Conservation (phyloP, 2,888 invertebrate species). For the Drosophila diplacantha region DNA sequence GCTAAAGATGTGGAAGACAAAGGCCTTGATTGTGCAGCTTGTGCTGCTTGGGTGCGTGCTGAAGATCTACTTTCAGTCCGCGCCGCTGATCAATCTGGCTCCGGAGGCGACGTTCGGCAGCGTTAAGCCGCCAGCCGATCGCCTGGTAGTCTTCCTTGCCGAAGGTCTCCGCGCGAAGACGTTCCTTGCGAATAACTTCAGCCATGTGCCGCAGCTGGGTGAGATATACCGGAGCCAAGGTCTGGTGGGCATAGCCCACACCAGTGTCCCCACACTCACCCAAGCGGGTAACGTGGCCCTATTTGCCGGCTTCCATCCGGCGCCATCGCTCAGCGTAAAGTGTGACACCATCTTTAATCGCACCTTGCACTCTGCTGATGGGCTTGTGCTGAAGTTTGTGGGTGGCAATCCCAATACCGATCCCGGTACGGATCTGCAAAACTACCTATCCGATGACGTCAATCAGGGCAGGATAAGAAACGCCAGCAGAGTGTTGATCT, state of each 20-base stretch:
- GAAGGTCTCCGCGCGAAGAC: conserved; percentile 96
- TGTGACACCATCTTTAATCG: conserved; percentile 98
- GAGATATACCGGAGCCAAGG: conserved; percentile 63
- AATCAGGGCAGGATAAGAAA: not conserved
- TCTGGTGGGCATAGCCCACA: conserved; percentile 87
- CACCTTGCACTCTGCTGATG: conserved; percentile 70
- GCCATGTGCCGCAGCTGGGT: conserved; percentile 61
- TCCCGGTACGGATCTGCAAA: not conserved
- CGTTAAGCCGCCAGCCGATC: conserved; percentile 80
- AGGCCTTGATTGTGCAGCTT: conserved; percentile 82
- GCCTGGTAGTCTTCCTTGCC: conserved; percentile 92
- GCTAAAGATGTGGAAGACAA: conserved; percentile 71
- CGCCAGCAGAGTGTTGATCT: conserved; percentile 80
- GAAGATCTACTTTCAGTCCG: conserved; percentile 94
- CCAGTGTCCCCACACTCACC: conserved; percentile 96
- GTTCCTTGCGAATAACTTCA: conserved; percentile 79
- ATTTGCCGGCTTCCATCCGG: conserved; percentile 93
- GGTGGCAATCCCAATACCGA: not conserved
- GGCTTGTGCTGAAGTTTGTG: not conserved
- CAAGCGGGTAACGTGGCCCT: conserved; percentile 98
- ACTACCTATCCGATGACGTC: not conserved
- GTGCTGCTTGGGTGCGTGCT: conserved; percentile 89
- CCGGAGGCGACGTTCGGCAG: conserved; percentile 51
- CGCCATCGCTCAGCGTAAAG: conserved; percentile 94
- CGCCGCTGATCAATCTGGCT: conserved; percentile 81